Percentiles rank a stretch among this genome's conserved stretches.
Conservation (phyloP, 2,113 vertebrate species). For the Okapia johnstoni region DNA sequence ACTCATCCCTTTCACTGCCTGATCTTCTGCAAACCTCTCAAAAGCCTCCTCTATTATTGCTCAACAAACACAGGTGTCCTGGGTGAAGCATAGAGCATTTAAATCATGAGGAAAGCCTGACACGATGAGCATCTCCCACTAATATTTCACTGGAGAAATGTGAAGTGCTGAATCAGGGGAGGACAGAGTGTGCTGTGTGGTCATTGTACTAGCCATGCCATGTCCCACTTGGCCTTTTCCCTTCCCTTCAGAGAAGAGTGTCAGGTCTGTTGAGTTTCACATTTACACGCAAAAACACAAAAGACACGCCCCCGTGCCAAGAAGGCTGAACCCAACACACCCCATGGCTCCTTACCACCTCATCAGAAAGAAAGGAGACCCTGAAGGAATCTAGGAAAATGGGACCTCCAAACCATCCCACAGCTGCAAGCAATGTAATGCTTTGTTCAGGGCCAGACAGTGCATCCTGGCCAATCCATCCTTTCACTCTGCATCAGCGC, state of each 20-base stretch:
- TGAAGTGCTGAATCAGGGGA: background rate
- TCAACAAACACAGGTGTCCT: slow-evolving; percentile 60
- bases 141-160: slow-evolving; percentile 42
- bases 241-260: background rate
- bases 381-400: slow-evolving; percentile 1
- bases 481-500: background rate
- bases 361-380: slow-evolving; percentile 13
- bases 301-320: background rate
- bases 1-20: background rate
- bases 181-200: slow-evolving; percentile 15
- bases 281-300: background rate
- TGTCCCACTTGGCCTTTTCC: background rate
- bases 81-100: background rate
- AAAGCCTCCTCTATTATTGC: slow-evolving; percentile 22
- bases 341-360: background rate
- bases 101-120: background rate
- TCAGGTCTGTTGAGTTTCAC: background rate
- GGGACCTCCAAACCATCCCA: background rate
- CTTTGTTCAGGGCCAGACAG: background rate
- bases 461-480: background rate
- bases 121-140: background rate
- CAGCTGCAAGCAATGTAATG: slow-evolving; percentile 47
- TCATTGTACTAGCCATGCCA: background rate
- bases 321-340: background rate
- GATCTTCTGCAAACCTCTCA: slow-evolving; percentile 45